Base-by-base conservation (phyloP, 1,140 invertebrate genomes). In the Cotesia typhae region DNA sequence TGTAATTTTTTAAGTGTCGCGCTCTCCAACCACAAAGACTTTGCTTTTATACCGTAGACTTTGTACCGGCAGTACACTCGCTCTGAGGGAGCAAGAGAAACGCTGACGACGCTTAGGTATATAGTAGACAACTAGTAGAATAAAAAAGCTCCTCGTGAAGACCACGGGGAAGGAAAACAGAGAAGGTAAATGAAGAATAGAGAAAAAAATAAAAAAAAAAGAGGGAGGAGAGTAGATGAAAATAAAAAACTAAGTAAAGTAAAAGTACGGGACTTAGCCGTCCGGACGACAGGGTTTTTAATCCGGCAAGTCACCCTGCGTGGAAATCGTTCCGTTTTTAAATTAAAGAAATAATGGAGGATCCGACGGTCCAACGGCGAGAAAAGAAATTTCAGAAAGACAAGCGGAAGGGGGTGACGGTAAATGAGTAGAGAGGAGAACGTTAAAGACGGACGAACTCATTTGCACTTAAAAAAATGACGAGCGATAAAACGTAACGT, bases 381-480 rank as follows among this genome's bases (percentile, higher is more conserved):
- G 67, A 53, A 47, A 65, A 57, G 64, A 73, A 69, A 68, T 63
- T 71, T 63, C 71, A 61, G 36, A 35, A 38, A 74, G 68, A 74
- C 67, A 37, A 63, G 47, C 61, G 71, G 67, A 74, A 67, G 67
- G 63, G 72, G 55, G 75, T 61, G 41, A 60, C 70, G 73, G 74
- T 71, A 55, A 67, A 52, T 52, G 55, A 17, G 64, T 4, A 60
- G 35, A 47, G 60, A 47, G 60, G 41, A 70, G 59, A 51, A 64
- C 37, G 41, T 47, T 47, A 47, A 47, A 70, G 76, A 71, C 61
- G 71, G 72, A 64, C 51, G 70, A 86, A 85, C 83, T 86, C 83
- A 86, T 86, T 86, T 86, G 84, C 83, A 85, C 84, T 85, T 84
- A 83, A 86, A 84, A 84, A 85, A 85, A 85, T 85, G 83, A 85